Evolutionary conservation across 2,888 invertebrate species (phyloP).

Genomic region (Gymnosoma rotundatum): DNA sequence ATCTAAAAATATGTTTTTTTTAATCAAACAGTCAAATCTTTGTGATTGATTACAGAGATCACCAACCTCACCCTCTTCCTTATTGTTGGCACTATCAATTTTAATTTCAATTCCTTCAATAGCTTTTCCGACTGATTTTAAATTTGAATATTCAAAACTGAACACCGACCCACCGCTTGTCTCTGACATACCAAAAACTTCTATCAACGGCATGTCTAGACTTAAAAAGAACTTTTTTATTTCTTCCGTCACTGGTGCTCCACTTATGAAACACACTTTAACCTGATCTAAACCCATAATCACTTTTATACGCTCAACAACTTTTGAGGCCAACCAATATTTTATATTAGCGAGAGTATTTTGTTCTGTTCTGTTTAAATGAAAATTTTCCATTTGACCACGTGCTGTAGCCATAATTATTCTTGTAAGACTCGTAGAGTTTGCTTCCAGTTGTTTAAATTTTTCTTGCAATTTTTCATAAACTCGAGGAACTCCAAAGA

Average conservation of each 20-base stretch:
- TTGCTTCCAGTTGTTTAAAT: constrained; percentile 87
- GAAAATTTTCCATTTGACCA: constrained; percentile 84
- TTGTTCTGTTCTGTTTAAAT: constrained; percentile 83
- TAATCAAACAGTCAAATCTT: not conserved
- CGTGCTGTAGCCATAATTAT: constrained; percentile 88
- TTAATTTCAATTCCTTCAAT: constrained; percentile 87
- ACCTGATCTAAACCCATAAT: constrained; percentile 91
- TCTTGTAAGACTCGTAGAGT: constrained; percentile 87
- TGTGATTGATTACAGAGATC: not conserved
- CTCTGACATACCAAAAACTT: constrained; percentile 95
- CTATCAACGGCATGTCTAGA: constrained; percentile 90
- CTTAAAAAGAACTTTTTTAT: constrained; percentile 93
- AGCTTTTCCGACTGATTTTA: constrained; percentile 88
- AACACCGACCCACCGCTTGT: constrained; percentile 89
- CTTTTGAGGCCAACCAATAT: constrained; percentile 82
- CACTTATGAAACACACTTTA: constrained; percentile 87
- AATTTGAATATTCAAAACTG: constrained; percentile 77
- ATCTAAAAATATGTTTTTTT: constrained; percentile 79
- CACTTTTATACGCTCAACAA: constrained; percentile 89
- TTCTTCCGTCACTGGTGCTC: constrained; percentile 91
- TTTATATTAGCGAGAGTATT: constrained; percentile 66
- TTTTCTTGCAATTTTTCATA: constrained; percentile 96
- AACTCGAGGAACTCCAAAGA: constrained; percentile 94
- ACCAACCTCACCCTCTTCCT: constrained; percentile 85
- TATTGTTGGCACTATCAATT: constrained; percentile 87